These are phyloP conservation scores for Homalodisca vitripennis DNA, from an alignment of 1,140 invertebrate species.

Conservation along the genomic window DNA sequence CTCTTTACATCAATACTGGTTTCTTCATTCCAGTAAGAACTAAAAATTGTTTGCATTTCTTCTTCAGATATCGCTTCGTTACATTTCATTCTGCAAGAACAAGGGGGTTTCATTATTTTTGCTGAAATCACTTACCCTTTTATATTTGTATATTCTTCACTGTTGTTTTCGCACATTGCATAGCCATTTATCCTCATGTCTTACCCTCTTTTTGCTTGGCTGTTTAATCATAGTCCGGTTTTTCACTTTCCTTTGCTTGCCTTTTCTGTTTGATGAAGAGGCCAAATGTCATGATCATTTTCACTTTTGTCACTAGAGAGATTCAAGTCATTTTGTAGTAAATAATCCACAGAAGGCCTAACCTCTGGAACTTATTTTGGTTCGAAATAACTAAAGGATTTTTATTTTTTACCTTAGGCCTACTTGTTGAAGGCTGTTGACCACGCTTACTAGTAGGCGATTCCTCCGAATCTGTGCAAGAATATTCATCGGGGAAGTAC, in stretches of 20 bases:
- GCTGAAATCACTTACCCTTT: constrained; percentile 2
- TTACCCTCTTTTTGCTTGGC: constrained; percentile 11
- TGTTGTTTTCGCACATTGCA: constrained; percentile 15
- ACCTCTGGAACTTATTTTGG: neutral
- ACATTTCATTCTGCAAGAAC: constrained; percentile 27
- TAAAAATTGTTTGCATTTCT: constrained; percentile 14
- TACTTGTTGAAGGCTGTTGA: neutral
- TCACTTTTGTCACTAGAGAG: constrained; percentile 1
- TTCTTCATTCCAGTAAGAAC: constrained; percentile 24
- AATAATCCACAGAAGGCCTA: constrained; percentile 3
- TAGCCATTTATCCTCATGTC: constrained; percentile 1
- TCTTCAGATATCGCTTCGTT: constrained; percentile 9
- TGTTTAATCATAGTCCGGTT: constrained; percentile 12
- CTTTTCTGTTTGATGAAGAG: neutral
- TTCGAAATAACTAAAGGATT: neutral
- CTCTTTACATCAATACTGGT: constrained; percentile 20
- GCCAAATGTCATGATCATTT: neutral
- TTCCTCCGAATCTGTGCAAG: constrained; percentile 6
- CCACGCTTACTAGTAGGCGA: neutral
- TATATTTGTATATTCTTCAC: constrained; percentile 7
- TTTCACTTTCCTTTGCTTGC: constrained; percentile 1
- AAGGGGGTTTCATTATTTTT: constrained; percentile 21
- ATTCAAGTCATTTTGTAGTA: neutral
- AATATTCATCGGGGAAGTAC: neutral
- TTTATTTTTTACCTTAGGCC: constrained; percentile 10